Evolutionary conservation across 2,113 vertebrate species (phyloP), one percentile per base, ranked within the genome.

Genomic region (Gambusia affinis): DNA sequence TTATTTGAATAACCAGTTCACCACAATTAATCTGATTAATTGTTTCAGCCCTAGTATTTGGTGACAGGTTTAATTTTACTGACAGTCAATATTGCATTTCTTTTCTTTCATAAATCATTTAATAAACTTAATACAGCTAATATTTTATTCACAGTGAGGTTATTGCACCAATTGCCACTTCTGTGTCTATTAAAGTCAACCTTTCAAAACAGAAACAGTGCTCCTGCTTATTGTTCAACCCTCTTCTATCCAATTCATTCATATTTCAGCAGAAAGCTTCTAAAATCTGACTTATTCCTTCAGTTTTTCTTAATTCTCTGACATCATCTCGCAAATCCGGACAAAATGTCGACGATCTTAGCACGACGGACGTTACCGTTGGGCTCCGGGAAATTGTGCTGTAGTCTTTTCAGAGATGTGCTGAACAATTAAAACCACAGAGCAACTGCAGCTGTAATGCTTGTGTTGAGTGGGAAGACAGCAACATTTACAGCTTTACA

Each of bases 391-490:
- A 63, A 19, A 63, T 33, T 17, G 63, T 35, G n/a, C n/a, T 65
- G 37, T 39, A 24, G 22, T 24, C 35, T 37, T 65, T 37, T 8
- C 64, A 65, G 24, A 15, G 33, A 35, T 17, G 12, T 35, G 31
- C 31, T 22, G 17, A 65, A 39, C 64, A 65, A 65, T 65, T 65
- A 39, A 37, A 39, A 28, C 19, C 19, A 15, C 8, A 33, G 63
- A 64, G 14, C 10, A 33, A 35, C 64, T 29, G n/a, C 35, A 22
- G 64, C n/a, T 67, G n/a, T 28, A 28, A 67, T 28, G 64, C 37
- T 67, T 28, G 33, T 67, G 64, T 44, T 67, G 64, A 66, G 64
- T 42, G 37, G 64, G 12, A 67, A 67, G 37, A 64, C 35, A n/a
- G 8, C 8, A 33, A 28, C 31, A 8, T 42, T 66, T 42, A 39